Evolutionary conservation across 1,140 invertebrate species (phyloP).

Genomic region (Sinella curviseta): DNA sequence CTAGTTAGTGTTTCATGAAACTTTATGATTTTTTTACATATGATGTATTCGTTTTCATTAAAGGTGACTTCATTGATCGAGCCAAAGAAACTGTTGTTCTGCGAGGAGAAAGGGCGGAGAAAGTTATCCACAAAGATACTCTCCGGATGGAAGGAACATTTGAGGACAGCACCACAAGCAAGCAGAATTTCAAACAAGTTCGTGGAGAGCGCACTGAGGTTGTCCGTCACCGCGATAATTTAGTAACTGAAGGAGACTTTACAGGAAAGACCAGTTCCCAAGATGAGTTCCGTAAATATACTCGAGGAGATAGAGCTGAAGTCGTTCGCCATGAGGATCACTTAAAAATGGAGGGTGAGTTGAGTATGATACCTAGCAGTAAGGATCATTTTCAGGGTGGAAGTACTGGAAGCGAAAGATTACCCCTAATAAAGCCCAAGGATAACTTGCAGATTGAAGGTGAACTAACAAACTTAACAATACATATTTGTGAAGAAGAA

Average conservation of each 20-base stretch:
- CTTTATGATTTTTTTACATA: background rate
- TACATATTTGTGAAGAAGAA: constrained; percentile 44
- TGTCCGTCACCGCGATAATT: constrained; percentile 58
- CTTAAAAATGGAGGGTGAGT: constrained; percentile 58
- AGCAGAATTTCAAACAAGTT: constrained; percentile 34
- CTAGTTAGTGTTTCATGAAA: background rate
- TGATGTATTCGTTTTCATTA: background rate
- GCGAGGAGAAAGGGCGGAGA: constrained; percentile 55
- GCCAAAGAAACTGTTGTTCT: background rate
- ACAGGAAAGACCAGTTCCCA: constrained; percentile 48
- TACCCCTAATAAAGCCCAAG: constrained; percentile 57
- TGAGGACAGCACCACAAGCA: background rate
- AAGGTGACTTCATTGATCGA: constrained; percentile 52
- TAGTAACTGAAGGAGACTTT: constrained; percentile 62
- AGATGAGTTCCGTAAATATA: constrained; percentile 1
- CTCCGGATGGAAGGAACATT: constrained; percentile 56
- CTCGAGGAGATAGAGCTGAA: constrained; percentile 54
- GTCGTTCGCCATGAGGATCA: constrained; percentile 61
- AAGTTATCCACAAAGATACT: constrained; percentile 62
- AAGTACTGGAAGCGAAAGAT: constrained; percentile 31
- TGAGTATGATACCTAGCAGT: constrained; percentile 51
- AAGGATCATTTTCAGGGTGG: background rate
- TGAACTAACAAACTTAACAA: constrained; percentile 36
- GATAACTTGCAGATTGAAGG: constrained; percentile 62
- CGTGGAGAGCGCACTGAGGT: constrained; percentile 51